Evolutionary conservation across 2,888 invertebrate species (phyloP).

Genomic region (Philonicus albiceps): DNA sequence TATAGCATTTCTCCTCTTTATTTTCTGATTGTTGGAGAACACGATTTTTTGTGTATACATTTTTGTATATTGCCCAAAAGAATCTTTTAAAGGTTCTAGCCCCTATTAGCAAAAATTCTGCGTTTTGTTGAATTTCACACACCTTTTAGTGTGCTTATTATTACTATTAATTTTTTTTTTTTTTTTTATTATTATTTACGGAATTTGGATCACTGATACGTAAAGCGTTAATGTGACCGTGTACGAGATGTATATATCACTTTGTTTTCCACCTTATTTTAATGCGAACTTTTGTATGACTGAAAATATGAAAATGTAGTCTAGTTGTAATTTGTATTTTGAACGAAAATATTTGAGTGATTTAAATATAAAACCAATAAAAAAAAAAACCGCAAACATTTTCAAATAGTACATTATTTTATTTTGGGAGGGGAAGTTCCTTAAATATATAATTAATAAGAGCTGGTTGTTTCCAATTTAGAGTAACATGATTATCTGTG

Average conservation of each 20-base stretch:
- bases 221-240: background rate
- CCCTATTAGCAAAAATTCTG: background rate
- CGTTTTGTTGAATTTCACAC: background rate
- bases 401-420: background rate
- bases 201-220: background rate
- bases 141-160: background rate
- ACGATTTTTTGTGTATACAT: background rate
- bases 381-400: background rate
- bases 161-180: background rate
- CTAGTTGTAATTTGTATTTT: slow-evolving; percentile 30
- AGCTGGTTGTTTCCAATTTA: too few relatives aligned
- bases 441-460: too few relatives aligned
- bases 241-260: slow-evolving; percentile 21
- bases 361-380: slow-evolving; percentile 1
- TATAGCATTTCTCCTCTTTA: background rate
- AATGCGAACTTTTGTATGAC: slow-evolving; percentile 41
- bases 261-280: slow-evolving; percentile 32
- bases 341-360: slow-evolving; percentile 21
- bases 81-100: background rate
- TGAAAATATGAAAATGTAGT: slow-evolving; percentile 30
- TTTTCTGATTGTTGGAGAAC: background rate
- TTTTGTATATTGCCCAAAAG: background rate
- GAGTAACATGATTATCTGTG: too few relatives aligned
- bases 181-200: background rate
- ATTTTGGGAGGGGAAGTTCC: background rate